Percentiles rank a stretch among this genome's conserved stretches.
phyloP scores from a whole-genome alignment of 2,888 invertebrate genomes.

The Cryptops parisi region DNA sequence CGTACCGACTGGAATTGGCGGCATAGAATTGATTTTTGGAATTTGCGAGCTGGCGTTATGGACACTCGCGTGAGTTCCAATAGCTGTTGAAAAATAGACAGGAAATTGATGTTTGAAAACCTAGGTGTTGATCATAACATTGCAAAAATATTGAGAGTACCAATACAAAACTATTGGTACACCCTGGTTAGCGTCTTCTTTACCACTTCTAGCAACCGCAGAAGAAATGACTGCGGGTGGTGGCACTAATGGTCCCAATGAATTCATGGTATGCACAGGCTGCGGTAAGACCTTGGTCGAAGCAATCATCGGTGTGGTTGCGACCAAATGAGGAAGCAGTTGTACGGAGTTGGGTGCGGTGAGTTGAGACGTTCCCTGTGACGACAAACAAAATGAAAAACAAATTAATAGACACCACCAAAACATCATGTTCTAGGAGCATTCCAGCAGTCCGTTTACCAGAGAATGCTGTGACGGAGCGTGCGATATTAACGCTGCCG shows the following conservation, averaged over 20 bases:
- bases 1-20: conserved; percentile 18
- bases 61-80: neutral
- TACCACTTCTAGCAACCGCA: neutral
- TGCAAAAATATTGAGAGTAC: no score
- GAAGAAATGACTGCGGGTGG: neutral
- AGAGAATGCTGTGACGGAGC: no score
- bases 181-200: no score
- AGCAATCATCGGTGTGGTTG: neutral
- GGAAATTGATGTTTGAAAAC: no score
- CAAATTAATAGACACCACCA: neutral
- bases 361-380: neutral
- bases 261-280: neutral
- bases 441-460: neutral
- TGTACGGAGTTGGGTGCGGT: neutral
- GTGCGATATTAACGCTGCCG: no score
- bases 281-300: neutral
- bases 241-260: neutral
- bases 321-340: neutral
- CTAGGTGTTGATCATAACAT: no score
- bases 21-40: neutral
- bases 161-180: no score
- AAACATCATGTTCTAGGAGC: no score
- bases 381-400: neutral
- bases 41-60: neutral
- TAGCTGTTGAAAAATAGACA: neutral